Conservation (phyloP, 2,113 vertebrate genomes). For the Pyrgilauda ruficollis region DNA sequence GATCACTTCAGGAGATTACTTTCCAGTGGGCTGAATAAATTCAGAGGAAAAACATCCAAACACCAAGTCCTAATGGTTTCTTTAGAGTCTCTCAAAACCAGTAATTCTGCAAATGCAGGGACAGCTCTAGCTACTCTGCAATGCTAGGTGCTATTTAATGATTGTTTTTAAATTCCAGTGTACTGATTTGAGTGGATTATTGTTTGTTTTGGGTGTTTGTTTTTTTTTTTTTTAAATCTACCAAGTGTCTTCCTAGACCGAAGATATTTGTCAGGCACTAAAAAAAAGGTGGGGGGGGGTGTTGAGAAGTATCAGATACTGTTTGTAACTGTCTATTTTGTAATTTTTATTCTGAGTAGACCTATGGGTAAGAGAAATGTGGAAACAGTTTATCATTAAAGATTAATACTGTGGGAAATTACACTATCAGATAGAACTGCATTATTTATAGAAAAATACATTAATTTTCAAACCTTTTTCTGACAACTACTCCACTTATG, state of each 20-base stretch:
- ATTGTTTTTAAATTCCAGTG: not conserved
- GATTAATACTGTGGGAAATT: not conserved
- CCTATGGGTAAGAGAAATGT: not conserved
- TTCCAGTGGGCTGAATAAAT: not conserved
- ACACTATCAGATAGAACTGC: not conserved
- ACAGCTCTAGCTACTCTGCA: not conserved
- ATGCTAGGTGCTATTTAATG: not conserved
- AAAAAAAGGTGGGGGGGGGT: rapidly evolving
- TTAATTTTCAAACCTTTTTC: not conserved
- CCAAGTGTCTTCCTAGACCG: not conserved
- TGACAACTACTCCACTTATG: not conserved
- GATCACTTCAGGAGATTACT: not conserved
- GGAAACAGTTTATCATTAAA: not conserved
- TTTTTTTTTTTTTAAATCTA: not conserved
- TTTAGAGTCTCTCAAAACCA: not conserved
- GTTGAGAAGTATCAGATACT: not conserved
- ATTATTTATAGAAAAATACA: not conserved
- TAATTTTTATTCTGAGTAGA: not conserved
- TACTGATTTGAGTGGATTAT: not conserved
- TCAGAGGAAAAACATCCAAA: not conserved
- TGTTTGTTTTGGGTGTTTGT: not conserved
- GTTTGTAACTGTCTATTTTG: not conserved
- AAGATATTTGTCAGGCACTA: not conserved
- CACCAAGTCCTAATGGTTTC: not conserved
- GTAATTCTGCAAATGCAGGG: not conserved